Base-by-base conservation (phyloP, 1,140 invertebrate genomes). In the Chironomus tepperi region DNA sequence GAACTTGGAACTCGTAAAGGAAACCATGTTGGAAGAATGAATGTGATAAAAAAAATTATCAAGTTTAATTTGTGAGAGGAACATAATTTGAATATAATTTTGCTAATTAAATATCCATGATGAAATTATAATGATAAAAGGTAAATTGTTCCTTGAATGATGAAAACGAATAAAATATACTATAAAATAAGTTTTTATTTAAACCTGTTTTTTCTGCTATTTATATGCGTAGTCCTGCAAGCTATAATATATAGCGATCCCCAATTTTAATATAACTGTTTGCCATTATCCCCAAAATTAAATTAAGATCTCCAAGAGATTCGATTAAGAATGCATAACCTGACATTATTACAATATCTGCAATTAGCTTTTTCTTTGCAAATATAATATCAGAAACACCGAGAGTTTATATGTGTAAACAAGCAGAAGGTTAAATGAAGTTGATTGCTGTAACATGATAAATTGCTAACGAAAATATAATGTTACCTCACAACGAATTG, bases 21-120 rank as follows among this genome's bases (percentile, higher is more conserved):
- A 57, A 57, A 57, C 47, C 10, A 3, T 12, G 15, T 5, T 57
- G n/a, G 15, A 47, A 15, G 47, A 15, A 57, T 3, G 24, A 34
- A 34, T 34, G 24, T 34, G 5, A 34, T 34, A 34, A 34, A 34
- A 34, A 34, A 34, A n/a, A 12, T 47, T 57, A 57, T 57, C 47
- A 3, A 1, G 47, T 57, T 15, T 57, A 57, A 57, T 15, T 57
- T 57, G 47, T n/a, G 7, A 57, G 47, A 57, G 12, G 3, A 57
- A 5, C 10, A 57, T 57, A 57, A 57, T 57, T 57, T 34, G 1
- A 57, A n/a, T n/a, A 7, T 57, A 57, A 57, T 57, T 70, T 70
- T 70, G 10, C 16, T 70, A 70, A 70, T 70, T 70, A 70, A 70
- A 70, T 70, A 70, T 10, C 65, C 65, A 70, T 21, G 65, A 70